Evolutionary conservation across 2,888 invertebrate species (phyloP), one percentile per base, ranked within the genome.

Genomic region (Onthophagus sagittarius): DNA sequence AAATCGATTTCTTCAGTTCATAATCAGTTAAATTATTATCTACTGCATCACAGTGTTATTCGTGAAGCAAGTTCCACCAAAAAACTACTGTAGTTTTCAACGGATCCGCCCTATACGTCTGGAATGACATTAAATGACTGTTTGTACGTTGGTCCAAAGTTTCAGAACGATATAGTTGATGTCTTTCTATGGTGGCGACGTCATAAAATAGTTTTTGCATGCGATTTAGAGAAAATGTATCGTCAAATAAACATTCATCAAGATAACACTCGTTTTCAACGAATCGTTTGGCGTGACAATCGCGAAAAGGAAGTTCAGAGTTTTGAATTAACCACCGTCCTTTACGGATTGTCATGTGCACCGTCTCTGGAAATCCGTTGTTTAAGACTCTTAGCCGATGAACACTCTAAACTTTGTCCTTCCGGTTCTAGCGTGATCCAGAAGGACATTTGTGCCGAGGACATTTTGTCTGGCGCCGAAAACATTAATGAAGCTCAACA

Each of bases 401-500:
- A 72, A 5, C 1, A 62, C 14, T 6, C 39, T 5, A 15, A 31
- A 7, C 32, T 9, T 0, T 64, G n/a, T 15, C 74, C 62, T 0
- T 2, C n/a, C 11, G 65, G 7, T 70, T 33, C 72, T n/a, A 5
- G 13, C 7, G 62, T 72, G 0, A 72, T 72, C 5, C n/a, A 7
- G 6, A n/a, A 63, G 31, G 72, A 72, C 39, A 71, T 72, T 15
- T 72, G 72, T 63, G 71, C 72, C 4, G 74, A 72, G 14, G 72
- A 74, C 13, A 31, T 71, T 11, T 64, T 74, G 6, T 69, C 67
- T 2, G 74, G 74, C 14, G 14, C 64, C 0, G 64, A 72, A 0
- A 67, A n/a, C 15, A 14, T 65, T 5, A 62, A 67, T 6, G 15
- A 5, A 9, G 9, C 15, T 5, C 23, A 14, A 6, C 4, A 15